Conservation (phyloP, 2,888 invertebrate genomes). For the Pogonocherus hispidulus region DNA sequence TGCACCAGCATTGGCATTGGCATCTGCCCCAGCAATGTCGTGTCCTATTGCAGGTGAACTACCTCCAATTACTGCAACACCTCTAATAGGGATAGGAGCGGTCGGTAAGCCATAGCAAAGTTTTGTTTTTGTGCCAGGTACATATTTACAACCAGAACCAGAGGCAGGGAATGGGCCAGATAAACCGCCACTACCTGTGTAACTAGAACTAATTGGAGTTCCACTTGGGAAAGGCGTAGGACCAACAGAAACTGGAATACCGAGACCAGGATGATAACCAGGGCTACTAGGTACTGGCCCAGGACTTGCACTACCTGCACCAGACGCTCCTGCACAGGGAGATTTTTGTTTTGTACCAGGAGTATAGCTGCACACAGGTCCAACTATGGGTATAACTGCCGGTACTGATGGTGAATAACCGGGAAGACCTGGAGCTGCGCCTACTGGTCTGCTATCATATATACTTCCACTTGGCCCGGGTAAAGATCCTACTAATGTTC, state of each 20-base stretch:
- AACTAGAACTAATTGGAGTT: not conserved
- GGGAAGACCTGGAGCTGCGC: not conserved
- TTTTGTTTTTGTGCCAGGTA: conserved; percentile 11
- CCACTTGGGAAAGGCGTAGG: not conserved
- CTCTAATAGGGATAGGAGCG: not conserved
- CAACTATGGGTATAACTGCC: not conserved
- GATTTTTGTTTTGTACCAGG: not conserved
- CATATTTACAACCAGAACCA: conserved; percentile 17
- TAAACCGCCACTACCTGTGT: not conserved
- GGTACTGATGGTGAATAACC: not conserved
- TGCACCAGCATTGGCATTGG: conserved; percentile 10
- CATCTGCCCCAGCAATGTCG: conserved; percentile 7
- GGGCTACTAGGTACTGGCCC: not conserved
- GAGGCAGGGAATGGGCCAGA: not conserved
- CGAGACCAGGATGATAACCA: not conserved
- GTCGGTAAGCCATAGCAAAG: not conserved
- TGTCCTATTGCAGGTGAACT: not conserved
- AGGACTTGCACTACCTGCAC: not conserved
- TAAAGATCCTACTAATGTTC: conserved; percentile 11
- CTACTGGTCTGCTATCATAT: conserved; percentile 47
- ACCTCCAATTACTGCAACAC: not conserved
- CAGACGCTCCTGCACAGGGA: not conserved
- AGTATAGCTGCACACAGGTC: conserved; percentile 8
- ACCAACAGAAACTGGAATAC: not conserved
- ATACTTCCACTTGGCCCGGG: conserved; percentile 43